Percentiles rank a stretch among this genome's conserved stretches.
phyloP scores from a whole-genome alignment of 1,140 invertebrate genomes.

The Meloidogyne exigua region DNA sequence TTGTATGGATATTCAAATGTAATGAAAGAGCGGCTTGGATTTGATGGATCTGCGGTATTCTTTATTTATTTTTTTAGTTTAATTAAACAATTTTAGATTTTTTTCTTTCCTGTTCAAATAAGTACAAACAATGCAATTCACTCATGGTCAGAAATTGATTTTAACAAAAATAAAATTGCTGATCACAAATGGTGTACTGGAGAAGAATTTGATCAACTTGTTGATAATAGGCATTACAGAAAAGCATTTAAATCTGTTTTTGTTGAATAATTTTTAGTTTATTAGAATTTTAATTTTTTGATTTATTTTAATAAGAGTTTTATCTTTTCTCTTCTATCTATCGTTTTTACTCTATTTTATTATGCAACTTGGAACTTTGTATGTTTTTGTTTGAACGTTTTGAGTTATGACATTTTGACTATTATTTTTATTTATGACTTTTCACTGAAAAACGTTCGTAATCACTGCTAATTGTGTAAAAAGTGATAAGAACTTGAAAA shows the following conservation, averaged over 20 bases:
- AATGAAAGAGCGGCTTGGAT: slow-evolving; percentile 24
- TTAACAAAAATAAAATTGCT: slow-evolving; percentile 27
- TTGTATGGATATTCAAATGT: slow-evolving; percentile 27
- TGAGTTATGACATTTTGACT: too few species aligned
- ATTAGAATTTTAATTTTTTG: not conserved
- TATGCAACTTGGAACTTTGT: too few species aligned
- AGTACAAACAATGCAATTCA: slow-evolving; percentile 9
- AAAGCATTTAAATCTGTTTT: slow-evolving; percentile 3
- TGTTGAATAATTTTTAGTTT: slow-evolving; percentile 15
- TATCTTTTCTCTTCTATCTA: too few species aligned
- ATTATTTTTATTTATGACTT: too few species aligned
- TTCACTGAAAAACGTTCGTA: too few species aligned
- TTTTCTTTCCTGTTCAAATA: slow-evolving; percentile 47
- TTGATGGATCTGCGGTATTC: slow-evolving; percentile 37
- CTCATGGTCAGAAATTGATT: not conserved
- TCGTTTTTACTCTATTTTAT: too few species aligned
- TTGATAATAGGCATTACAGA: not conserved
- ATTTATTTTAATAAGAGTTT: not conserved
- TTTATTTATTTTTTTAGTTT: slow-evolving; percentile 13
- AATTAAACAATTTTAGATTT: slow-evolving; percentile 38
- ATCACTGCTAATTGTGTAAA: too few species aligned
- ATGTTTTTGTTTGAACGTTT: too few species aligned
- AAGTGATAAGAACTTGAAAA: too few species aligned
- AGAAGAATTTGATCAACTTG: slow-evolving; percentile 34
- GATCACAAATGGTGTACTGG: slow-evolving; percentile 50